Evolutionary conservation across 2,113 vertebrate genomes (phyloP).

Genomic region (Ictidomys tridecemlineatus): DNA sequence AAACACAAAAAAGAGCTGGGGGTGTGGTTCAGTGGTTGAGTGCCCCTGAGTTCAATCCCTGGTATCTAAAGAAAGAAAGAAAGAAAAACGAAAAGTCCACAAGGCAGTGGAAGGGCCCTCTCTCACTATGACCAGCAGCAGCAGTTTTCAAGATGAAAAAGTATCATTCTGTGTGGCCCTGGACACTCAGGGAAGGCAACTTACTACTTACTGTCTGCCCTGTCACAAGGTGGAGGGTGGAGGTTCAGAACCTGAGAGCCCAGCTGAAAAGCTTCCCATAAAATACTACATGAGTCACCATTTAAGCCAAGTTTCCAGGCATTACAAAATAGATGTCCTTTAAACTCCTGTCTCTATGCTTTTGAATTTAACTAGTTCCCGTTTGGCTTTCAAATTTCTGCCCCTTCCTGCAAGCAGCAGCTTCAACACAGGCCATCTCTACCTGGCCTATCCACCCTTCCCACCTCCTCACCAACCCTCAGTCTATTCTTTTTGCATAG

Average conservation of each 20-base stretch:
- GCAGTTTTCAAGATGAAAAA: background rate
- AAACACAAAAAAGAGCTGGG: too few species aligned
- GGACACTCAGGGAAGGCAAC: background rate
- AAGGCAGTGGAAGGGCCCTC: fast-evolving
- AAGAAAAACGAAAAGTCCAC: background rate
- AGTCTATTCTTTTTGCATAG: background rate
- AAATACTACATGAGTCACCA: background rate
- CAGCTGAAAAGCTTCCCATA: background rate
- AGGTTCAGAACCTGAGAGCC: background rate
- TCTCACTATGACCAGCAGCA: background rate
- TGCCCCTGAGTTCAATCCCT: too few species aligned
- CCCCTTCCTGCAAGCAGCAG: background rate
- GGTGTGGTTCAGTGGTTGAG: too few species aligned
- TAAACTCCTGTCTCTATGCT: background rate
- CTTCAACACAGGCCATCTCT: background rate
- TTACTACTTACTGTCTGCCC: background rate
- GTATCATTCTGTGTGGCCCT: background rate
- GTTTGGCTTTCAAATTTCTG: background rate
- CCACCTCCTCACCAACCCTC: background rate
- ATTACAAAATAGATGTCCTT: background rate
- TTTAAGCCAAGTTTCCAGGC: background rate
- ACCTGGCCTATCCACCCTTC: background rate
- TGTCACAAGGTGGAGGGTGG: background rate
- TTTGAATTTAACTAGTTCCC: background rate
- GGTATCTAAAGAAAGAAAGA: too few species aligned